These are phyloP conservation scores for Glaucopsyche alexis DNA, from an alignment of 2,888 invertebrate species.

Conservation along the genomic window DNA sequence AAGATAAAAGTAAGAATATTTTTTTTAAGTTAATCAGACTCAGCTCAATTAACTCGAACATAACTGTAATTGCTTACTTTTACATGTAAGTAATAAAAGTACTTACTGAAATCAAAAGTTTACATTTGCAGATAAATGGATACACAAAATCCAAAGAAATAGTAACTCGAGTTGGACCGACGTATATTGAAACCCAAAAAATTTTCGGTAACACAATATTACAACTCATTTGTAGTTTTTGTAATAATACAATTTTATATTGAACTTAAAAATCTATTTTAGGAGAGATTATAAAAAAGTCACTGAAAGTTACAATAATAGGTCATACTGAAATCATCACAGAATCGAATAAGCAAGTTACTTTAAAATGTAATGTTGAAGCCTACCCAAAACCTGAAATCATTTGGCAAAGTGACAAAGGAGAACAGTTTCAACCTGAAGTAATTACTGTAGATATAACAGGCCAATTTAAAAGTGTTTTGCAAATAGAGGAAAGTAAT, in stretches of 20 bases:
- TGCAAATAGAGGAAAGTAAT: not conserved
- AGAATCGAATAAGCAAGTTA: conserved; percentile 43
- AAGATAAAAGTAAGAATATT: conserved; percentile 46
- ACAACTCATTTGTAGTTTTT: not conserved
- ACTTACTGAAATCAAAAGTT: not conserved
- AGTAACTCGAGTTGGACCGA: conserved; percentile 33
- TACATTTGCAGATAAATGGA: conserved; percentile 34
- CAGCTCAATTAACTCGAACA: not conserved
- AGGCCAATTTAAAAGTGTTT: not conserved
- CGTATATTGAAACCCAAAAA: conserved; percentile 34
- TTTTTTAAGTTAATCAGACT: not conserved
- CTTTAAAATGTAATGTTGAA: conserved; percentile 51
- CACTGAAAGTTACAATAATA: conserved; percentile 46
- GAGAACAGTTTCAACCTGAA: conserved; percentile 13
- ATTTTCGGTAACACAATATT: not conserved
- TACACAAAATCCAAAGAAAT: conserved; percentile 31
- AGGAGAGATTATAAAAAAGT: conserved; percentile 39
- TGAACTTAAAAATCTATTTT: conserved; percentile 3
- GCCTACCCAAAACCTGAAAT: conserved; percentile 54
- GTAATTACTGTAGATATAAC: conserved; percentile 34
- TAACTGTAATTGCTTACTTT: not conserved
- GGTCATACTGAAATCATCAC: conserved; percentile 40
- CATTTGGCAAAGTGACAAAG: conserved; percentile 47
- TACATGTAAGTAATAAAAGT: not conserved
- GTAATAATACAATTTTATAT: not conserved